phyloP scores from a whole-genome alignment of 2,888 invertebrate species.

The Eumerus sabulonum region DNA sequence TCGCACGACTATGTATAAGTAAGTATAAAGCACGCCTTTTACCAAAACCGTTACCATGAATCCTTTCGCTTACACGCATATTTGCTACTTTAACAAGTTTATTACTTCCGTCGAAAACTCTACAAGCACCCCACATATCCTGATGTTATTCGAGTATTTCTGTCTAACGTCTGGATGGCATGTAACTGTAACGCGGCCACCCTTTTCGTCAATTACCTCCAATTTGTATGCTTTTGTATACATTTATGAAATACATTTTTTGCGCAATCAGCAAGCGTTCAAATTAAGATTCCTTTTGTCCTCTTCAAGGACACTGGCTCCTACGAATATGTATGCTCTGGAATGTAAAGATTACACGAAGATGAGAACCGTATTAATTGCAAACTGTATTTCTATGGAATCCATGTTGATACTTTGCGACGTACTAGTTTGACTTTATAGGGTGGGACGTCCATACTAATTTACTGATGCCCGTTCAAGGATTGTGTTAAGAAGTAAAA shows the following conservation, averaged over 20 bases:
- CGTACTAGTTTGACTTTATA: no score
- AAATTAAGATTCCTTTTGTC: slow-evolving; percentile 54
- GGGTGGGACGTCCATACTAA: no score
- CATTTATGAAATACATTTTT: slow-evolving; percentile 61
- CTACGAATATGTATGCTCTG: slow-evolving; percentile 54
- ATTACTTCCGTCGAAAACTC: slow-evolving; percentile 24
- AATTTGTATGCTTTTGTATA: slow-evolving; percentile 58
- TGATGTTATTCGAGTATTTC: not conserved
- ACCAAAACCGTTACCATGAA: slow-evolving; percentile 48
- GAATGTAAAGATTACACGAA: not conserved
- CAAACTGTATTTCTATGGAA: no score
- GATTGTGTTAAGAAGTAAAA: no score
- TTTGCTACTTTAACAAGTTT: slow-evolving; percentile 50
- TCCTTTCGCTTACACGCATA: slow-evolving; percentile 34
- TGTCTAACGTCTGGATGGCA: slow-evolving; percentile 2
- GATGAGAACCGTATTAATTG: not conserved
- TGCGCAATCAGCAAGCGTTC: slow-evolving; percentile 65
- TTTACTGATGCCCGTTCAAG: no score
- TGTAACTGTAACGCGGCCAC: slow-evolving; percentile 15
- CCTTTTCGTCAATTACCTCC: slow-evolving; percentile 42
- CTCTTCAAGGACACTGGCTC: slow-evolving; percentile 48
- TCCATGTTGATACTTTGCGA: no score
- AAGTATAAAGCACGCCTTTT: no score
- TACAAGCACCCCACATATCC: not conserved
- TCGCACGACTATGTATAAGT: no score